Percentiles rank a stretch among this genome's conserved stretches.
These are phyloP conservation scores for Gymnocheta viridis DNA, from an alignment of 2,888 invertebrate species.

Conservation along the genomic window DNA sequence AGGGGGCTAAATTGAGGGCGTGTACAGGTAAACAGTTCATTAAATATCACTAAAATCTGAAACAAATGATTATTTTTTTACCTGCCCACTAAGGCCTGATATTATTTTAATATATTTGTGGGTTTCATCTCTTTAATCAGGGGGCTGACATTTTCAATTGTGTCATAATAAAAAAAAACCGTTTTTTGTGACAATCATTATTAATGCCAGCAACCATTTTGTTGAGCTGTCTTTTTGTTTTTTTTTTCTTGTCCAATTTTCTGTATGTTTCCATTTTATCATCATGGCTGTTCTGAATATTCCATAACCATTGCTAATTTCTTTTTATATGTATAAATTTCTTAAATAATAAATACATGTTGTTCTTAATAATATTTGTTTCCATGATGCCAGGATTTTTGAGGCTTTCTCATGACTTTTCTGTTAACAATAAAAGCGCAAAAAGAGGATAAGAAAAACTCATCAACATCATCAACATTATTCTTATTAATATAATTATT, in stretches of 20 bases:
- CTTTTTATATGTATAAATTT: conserved; percentile 18
- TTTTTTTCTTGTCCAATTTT: not conserved
- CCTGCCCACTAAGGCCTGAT: too few species aligned
- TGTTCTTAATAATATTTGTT: conserved; percentile 27
- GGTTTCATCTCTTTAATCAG: too few species aligned
- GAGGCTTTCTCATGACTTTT: not conserved
- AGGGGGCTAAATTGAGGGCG: too few species aligned
- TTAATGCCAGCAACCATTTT: not conserved
- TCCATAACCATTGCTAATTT: conserved; percentile 12
- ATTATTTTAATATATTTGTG: too few species aligned
- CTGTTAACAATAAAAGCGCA: not conserved
- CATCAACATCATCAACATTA: conserved; percentile 40
- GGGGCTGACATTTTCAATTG: too few species aligned
- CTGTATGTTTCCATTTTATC: not conserved
- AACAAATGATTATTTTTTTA: too few species aligned
- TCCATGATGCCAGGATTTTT: conserved; percentile 15
- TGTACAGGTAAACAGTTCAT: too few species aligned
- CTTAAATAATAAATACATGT: conserved; percentile 35
- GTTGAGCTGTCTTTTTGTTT: not conserved
- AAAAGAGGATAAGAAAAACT: not conserved
- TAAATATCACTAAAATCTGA: too few species aligned
- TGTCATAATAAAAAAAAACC: not conserved
- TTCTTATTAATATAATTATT: conserved; percentile 36
- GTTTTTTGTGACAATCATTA: not conserved
- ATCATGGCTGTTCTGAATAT: not conserved